Percentiles rank a stretch among this genome's conserved stretches.
These are phyloP conservation scores for Acronicta psi DNA, from an alignment of 2,888 invertebrate genomes.

Conservation along the genomic window DNA sequence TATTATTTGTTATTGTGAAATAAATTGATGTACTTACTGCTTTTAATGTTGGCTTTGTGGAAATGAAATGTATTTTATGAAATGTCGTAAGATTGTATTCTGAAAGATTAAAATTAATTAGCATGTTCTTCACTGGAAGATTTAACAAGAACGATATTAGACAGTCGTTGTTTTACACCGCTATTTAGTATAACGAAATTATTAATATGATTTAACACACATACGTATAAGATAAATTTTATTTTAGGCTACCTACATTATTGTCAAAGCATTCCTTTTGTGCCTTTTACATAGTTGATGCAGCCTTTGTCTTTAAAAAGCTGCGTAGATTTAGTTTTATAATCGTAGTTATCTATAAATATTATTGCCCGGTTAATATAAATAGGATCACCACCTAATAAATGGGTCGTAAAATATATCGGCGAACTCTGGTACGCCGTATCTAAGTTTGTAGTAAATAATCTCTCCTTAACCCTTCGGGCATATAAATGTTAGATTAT, in stretches of 20 bases:
- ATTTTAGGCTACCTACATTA: slow-evolving; percentile 16
- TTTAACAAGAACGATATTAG: neutral
- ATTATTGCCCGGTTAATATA: no score
- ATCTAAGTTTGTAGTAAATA: no score
- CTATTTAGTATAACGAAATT: neutral
- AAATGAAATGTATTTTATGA: slow-evolving; percentile 27
- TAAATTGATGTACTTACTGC: slow-evolving; percentile 18
- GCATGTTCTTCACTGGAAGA: neutral
- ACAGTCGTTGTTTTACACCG: neutral
- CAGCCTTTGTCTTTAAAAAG: slow-evolving; percentile 5
- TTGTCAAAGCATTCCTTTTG: slow-evolving; percentile 45
- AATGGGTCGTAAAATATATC: no score
- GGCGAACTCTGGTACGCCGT: no score
- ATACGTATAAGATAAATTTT: neutral
- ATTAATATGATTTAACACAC: no score
- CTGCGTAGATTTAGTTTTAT: neutral
- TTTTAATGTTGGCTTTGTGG: slow-evolving; percentile 38
- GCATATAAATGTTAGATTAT: no score
- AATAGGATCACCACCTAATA: no score
- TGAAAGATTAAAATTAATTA: slow-evolving; percentile 13
- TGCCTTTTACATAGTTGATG: slow-evolving; percentile 51
- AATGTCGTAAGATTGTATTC: slow-evolving; percentile 19
- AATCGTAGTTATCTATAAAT: no score
- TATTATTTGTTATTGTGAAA: no score
- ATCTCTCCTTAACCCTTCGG: no score